Conservation (phyloP, 2,113 vertebrate species). For the Pagrus major region DNA sequence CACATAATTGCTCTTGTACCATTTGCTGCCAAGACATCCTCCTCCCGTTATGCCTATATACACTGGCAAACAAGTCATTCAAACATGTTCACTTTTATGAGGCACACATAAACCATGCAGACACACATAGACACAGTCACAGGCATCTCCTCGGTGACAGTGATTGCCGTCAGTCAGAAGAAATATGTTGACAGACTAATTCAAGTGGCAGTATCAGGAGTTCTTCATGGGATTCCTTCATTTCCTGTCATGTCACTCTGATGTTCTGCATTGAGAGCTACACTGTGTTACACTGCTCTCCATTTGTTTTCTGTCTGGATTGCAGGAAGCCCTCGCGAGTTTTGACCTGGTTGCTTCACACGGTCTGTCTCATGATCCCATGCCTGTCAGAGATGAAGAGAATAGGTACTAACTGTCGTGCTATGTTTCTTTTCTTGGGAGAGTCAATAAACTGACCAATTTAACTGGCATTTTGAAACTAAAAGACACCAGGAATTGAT, state of each 20-base stretch:
- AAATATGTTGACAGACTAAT: constrained; percentile 66
- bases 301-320: constrained; percentile 80
- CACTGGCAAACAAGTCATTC: constrained; percentile 70
- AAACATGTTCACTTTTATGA: constrained; percentile 66
- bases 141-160: constrained; percentile 56
- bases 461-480: not conserved
- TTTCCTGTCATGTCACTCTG: constrained; percentile 50
- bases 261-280: constrained; percentile 31
- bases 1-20: constrained; percentile 74
- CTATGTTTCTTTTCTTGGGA: not conserved
- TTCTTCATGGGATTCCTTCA: constrained; percentile 58
- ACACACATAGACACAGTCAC: not conserved
- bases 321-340: constrained; percentile 78
- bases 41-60: constrained; percentile 70
- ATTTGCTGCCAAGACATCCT: constrained; percentile 72
- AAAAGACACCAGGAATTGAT: not conserved
- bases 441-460: not conserved
- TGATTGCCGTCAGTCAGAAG: constrained; percentile 62
- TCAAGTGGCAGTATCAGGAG: constrained; percentile 49
- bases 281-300: constrained; percentile 8
- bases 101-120: constrained; percentile 45
- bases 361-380: constrained; percentile 76
- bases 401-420: constrained; percentile 66
- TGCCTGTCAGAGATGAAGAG: constrained; percentile 73
- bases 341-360: constrained; percentile 72